A percentile compares a stretch with the other conserved stretches of the same genome.
phyloP scores from a whole-genome alignment of 2,888 invertebrate species.

The Morinoia aosen region DNA sequence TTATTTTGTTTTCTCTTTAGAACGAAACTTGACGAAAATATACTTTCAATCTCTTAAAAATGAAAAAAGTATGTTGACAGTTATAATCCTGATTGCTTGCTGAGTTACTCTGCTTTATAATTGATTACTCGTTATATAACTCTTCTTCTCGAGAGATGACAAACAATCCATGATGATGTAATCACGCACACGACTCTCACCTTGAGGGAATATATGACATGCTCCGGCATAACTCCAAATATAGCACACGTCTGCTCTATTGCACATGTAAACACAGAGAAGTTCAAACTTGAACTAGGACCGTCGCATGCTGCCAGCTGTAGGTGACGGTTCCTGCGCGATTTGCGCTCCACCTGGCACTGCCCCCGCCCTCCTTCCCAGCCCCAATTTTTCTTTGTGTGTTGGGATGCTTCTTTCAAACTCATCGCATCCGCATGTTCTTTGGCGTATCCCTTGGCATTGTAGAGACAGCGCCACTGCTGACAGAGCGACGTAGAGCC shows the following conservation, averaged over 20 bases:
- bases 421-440: not conserved
- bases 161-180: not conserved
- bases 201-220: not conserved
- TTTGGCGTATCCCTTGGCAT: not conserved
- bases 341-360: constrained; percentile 14
- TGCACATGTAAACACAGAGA: not conserved
- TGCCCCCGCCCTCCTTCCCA: not conserved
- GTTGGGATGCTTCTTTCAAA: not conserved
- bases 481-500: not conserved
- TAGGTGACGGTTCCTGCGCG: not conserved
- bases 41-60: too few species aligned
- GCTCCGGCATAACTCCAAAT: not conserved
- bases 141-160: too few species aligned
- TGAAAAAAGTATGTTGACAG: too few species aligned
- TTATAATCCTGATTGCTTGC: too few species aligned
- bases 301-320: not conserved
- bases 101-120: too few species aligned
- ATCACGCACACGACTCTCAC: not conserved
- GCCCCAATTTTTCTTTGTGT: not conserved
- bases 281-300: not conserved
- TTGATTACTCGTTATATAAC: too few species aligned
- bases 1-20: too few species aligned
- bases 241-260: not conserved
- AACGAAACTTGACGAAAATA: too few species aligned
- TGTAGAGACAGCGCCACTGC: not conserved